These are phyloP conservation scores for Yasuhikotakia modesta DNA, from an alignment of 2,797 vertebrate genomes.

Conservation along the genomic window DNA sequence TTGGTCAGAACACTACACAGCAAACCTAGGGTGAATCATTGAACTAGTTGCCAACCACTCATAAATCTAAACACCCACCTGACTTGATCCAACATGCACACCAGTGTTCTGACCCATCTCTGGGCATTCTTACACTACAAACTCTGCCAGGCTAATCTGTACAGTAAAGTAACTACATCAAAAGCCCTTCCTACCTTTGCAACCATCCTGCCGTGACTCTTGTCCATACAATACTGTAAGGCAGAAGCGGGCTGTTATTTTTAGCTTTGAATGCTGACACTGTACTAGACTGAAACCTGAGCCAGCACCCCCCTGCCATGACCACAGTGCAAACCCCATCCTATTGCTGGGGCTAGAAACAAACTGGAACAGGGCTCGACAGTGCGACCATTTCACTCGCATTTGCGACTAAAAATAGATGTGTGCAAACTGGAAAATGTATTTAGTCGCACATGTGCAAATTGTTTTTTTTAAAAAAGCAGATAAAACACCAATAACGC, in stretches of 20 bases:
- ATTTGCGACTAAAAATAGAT: no score
- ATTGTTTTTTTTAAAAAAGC: no score
- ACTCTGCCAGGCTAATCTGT: conserved; percentile 2
- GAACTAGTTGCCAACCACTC: not conserved
- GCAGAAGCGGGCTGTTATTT: conserved; percentile 52
- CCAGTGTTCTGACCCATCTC: conserved; percentile 17
- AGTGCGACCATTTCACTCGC: no score
- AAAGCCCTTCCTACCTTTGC: conserved; percentile 46
- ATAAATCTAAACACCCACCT: not conserved
- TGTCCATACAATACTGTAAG: conserved; percentile 62
- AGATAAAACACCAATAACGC: no score
- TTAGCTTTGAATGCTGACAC: conserved; percentile 60
- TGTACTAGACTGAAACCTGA: conserved; percentile 67
- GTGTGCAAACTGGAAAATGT: no score
- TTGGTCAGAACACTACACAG: not conserved
- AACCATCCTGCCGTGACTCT: conserved; percentile 48
- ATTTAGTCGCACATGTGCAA: no score
- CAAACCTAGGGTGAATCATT: not conserved
- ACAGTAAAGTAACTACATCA: conserved; percentile 8
- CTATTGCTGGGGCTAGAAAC: conserved; percentile 38
- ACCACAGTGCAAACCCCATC: conserved; percentile 53
- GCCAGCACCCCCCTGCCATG: conserved; percentile 48
- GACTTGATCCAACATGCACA: conserved; percentile 17
- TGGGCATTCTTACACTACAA: conserved; percentile 1
- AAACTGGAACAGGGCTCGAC: no score